A percentile compares a stretch with the other conserved stretches of the same genome.
These are phyloP conservation scores for Heterotilapia buettikoferi DNA, from an alignment of 2,113 vertebrate species.

Conservation along the genomic window DNA sequence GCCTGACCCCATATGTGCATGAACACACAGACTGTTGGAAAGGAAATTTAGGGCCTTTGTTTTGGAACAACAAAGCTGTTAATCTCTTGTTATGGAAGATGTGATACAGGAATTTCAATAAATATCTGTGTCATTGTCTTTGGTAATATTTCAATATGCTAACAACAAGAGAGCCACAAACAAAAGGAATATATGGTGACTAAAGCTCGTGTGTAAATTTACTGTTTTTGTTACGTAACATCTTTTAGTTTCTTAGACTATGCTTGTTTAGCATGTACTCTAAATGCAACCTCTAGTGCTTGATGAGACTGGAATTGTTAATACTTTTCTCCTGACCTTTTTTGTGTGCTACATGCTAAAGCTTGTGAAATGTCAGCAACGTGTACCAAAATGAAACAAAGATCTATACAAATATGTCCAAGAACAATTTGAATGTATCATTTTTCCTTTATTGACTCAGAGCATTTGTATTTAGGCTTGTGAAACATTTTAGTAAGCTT, in stretches of 20 bases:
- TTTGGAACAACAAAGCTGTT: neutral
- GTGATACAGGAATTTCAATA: neutral
- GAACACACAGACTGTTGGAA: neutral
- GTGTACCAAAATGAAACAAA: neutral
- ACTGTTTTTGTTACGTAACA: neutral
- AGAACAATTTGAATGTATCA: neutral
- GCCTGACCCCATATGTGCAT: neutral
- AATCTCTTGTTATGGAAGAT: neutral
- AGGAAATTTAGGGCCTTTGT: neutral
- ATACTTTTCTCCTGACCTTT: neutral
- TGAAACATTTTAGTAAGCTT: neutral
- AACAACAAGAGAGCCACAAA: neutral
- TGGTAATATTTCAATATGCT: neutral
- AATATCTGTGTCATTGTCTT: neutral
- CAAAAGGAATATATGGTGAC: neutral
- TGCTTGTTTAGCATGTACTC: neutral
- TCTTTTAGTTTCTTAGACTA: neutral
- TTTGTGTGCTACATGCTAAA: neutral
- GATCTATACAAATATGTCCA: neutral
- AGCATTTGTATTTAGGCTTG: neutral
- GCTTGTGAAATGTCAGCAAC: neutral
- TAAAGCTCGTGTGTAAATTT: too few relatives aligned
- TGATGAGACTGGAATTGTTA: neutral
- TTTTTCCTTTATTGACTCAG: neutral
- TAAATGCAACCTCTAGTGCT: rapidly evolving